phyloP scores from a whole-genome alignment of 2,113 vertebrate species.

The Tretioscincus oriximinensis region DNA sequence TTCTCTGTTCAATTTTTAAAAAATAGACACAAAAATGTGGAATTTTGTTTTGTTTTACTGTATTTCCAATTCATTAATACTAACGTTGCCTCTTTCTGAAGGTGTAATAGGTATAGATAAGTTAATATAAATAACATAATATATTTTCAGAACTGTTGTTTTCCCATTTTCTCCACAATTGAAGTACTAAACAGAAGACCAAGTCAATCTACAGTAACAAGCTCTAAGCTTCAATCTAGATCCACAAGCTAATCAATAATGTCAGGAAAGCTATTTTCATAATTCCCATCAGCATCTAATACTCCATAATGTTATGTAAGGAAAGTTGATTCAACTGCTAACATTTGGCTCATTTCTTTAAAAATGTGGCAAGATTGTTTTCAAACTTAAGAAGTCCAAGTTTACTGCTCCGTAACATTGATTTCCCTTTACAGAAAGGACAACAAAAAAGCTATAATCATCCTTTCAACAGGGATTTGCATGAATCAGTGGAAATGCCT shows the following conservation, averaged over 20 bases:
- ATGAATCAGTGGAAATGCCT: background rate
- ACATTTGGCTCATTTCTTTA: conserved; percentile 14
- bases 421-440: conserved; percentile 40
- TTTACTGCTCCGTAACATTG: conserved; percentile 17
- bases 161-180: no score
- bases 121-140: no score
- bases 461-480: conserved; percentile 14
- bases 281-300: background rate
- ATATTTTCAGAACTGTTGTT: no score
- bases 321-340: background rate
- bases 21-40: no score
- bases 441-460: conserved; percentile 35
- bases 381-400: conserved; percentile 18
- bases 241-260: background rate
- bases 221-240: no score
- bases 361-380: background rate
- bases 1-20: no score
- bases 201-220: no score
- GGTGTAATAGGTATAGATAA: no score
- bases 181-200: no score
- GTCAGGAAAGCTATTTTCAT: background rate
- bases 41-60: no score
- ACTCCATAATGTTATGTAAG: background rate
- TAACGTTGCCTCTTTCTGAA: no score
- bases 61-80: no score